Evolutionary conservation across 2,888 invertebrate species (phyloP).

Genomic region (Sesamia inferens): DNA sequence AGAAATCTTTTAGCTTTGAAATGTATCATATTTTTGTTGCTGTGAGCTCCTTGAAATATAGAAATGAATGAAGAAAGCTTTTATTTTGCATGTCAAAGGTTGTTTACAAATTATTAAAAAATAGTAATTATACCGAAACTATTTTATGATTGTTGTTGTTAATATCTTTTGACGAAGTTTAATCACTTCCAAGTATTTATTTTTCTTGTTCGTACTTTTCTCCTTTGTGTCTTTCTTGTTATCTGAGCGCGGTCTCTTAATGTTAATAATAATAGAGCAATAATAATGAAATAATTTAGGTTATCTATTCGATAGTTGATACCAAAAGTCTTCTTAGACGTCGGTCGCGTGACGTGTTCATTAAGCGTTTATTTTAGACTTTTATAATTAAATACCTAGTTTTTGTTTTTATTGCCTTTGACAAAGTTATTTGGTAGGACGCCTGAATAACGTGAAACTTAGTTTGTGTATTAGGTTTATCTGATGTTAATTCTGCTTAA

Average conservation of each 20-base stretch:
- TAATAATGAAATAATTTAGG: neutral
- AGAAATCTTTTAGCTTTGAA: neutral
- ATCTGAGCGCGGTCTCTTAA: conserved; percentile 1
- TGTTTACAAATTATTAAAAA: too few relatives aligned
- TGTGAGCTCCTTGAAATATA: neutral
- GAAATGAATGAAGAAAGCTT: neutral
- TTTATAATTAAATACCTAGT: too few relatives aligned
- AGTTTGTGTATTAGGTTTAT: neutral
- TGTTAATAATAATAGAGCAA: too few relatives aligned
- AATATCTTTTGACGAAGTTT: neutral
- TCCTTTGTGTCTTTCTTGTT: neutral
- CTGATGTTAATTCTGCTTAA: too few relatives aligned
- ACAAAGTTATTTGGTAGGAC: neutral
- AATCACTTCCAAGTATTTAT: too few relatives aligned
- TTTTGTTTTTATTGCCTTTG: neutral
- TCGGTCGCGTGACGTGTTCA: too few relatives aligned
- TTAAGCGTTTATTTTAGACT: too few relatives aligned
- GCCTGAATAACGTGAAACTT: neutral
- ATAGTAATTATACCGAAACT: neutral
- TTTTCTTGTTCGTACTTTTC: neutral
- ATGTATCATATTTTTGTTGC: neutral
- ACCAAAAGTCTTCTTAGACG: neutral
- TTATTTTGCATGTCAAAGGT: neutral
- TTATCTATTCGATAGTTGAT: neutral
- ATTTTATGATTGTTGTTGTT: too few relatives aligned